Percentiles rank a stretch among this genome's conserved stretches.
Evolutionary conservation across 2,113 vertebrate genomes (phyloP).

Genomic region (Macrotis lagotis): DNA sequence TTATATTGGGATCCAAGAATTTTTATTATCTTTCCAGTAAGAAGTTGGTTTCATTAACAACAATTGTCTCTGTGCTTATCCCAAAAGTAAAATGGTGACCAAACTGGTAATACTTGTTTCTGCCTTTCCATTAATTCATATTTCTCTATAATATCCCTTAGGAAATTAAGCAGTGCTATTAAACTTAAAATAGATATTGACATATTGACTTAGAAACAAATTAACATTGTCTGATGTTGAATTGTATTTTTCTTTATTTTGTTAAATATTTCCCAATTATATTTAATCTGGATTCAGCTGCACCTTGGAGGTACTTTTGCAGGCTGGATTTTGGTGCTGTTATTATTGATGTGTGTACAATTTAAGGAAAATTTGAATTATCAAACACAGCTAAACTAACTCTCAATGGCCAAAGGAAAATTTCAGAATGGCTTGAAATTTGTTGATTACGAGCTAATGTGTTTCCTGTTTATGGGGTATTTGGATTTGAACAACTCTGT

Average conservation of each 20-base stretch:
- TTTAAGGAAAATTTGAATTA: neutral
- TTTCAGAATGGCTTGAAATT: neutral
- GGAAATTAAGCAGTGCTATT: neutral
- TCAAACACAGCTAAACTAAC: neutral
- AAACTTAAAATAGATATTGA: neutral
- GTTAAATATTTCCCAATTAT: neutral
- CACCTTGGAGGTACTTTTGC: neutral
- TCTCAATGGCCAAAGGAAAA: neutral
- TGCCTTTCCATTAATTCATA: neutral
- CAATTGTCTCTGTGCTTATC: neutral
- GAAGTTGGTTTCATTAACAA: neutral
- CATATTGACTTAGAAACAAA: neutral
- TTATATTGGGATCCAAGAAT: neutral
- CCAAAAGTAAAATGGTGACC: neutral
- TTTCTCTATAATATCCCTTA: neutral
- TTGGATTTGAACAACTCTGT: neutral
- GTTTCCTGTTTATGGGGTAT: neutral
- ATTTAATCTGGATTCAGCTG: neutral
- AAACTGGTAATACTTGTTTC: neutral
- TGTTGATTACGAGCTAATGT: neutral
- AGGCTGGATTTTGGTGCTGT: neutral
- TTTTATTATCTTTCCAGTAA: neutral
- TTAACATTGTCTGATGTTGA: neutral
- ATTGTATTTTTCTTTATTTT: neutral
- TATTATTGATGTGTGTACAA: neutral